Base-by-base conservation (phyloP, 2,113 vertebrate genomes). In the Glareola pratincola region DNA sequence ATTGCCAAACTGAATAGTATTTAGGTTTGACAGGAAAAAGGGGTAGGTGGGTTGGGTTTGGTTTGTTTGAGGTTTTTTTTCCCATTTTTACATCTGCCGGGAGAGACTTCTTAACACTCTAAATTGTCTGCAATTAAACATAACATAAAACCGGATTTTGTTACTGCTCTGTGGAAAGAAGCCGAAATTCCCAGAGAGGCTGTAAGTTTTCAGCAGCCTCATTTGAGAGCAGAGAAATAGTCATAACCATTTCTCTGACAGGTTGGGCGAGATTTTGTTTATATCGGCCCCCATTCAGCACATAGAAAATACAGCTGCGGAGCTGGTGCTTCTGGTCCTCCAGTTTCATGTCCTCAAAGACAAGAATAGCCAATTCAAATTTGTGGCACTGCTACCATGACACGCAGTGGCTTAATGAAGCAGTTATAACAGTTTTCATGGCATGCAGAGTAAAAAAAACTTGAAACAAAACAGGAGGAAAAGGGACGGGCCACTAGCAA, bases 141-240 rank as follows among this genome's bases (percentile, higher is more conserved):
- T 60, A 88, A 86, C 59, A 94, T 73, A 57, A 96, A 98, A 96
- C 53, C 9, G 0, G 89, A 94, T 97, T 98, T 96, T 95, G 80
- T 97, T 97, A 96, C 68, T 80, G 63, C 95, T 82, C 51, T 6
- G 3, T 76, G 91, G 91, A 98, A 98, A 97, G 90, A 97, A 97
- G 97, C 67, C 6, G 76, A 94, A 98, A 98, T 98, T 98, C 98
- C 98, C 97, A 84, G 69, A 96, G 97, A 98, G 96, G 72, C 92
- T 97, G 97, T 98, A 97, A 98, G 96, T 98, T 98, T 98, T 98
- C 98, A 98, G 81, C 97, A 94, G 96, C 94, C 87, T 80, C 71
- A 57, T 95, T 66, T 95, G 92, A 95, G 48, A 92, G 66, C 26
- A 21, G 66, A 96, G 82, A 92, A 97, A 96, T 36, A 98, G 96